Evolutionary conservation across 2,113 vertebrate genomes (phyloP).

Genomic region (Dicrurus megarhynchus): DNA sequence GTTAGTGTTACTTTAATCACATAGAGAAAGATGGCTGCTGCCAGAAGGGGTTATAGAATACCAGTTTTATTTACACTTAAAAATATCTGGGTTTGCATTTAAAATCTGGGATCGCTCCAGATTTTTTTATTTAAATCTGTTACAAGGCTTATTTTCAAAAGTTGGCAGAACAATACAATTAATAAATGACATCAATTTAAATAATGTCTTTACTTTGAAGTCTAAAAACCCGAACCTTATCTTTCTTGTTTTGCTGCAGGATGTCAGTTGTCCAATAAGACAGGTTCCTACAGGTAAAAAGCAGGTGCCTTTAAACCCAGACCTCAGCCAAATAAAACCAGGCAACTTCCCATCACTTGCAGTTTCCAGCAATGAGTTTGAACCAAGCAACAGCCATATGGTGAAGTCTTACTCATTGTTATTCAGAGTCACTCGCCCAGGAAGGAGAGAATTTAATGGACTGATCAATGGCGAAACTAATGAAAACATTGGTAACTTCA

Average conservation of each 20-base stretch:
- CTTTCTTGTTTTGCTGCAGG: constrained; percentile 76
- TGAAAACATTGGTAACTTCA: constrained; percentile 90
- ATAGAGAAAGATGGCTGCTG: constrained; percentile 8
- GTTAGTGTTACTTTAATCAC: constrained; percentile 16
- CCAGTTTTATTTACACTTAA: neutral
- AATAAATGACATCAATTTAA: neutral
- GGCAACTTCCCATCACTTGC: constrained; percentile 93
- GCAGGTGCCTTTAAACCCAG: constrained; percentile 99
- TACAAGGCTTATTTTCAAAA: neutral
- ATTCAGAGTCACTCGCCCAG: constrained; percentile 93
- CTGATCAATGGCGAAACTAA: constrained; percentile 92
- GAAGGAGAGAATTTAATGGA: constrained; percentile 87
- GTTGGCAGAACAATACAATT: neutral
- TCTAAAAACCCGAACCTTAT: neutral
- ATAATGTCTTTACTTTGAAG: neutral
- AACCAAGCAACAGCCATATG: constrained; percentile 99
- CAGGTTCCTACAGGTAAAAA: constrained; percentile 99
- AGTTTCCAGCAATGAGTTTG: constrained; percentile 98
- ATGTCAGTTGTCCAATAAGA: constrained; percentile 98
- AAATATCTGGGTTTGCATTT: neutral
- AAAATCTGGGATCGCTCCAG: neutral
- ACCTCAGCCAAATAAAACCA: constrained; percentile 93
- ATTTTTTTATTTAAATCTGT: neutral
- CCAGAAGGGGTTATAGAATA: neutral
- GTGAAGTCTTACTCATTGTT: constrained; percentile 98